These are phyloP conservation scores for Tachysurus fulvidraco DNA, from an alignment of 2,113 vertebrate species.

Conservation along the genomic window DNA sequence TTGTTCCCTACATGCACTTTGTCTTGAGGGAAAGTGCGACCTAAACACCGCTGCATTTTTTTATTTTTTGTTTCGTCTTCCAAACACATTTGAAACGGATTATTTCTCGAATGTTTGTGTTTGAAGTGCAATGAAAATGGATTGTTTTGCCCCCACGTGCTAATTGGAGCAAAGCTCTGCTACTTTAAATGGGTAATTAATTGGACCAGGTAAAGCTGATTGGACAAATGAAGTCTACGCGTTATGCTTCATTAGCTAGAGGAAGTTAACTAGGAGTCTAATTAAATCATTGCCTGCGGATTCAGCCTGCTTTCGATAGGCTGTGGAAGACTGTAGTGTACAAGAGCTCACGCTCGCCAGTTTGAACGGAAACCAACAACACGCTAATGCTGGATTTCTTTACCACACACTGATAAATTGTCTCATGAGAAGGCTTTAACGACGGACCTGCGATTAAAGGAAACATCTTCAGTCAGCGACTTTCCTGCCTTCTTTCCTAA, in stretches of 20 bases:
- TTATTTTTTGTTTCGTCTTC: no score
- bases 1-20: constrained; percentile 56
- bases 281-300: constrained; percentile 61
- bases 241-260: constrained; percentile 69
- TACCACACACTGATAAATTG: neutral
- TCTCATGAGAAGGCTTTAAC: neutral
- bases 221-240: constrained; percentile 69
- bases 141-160: constrained; percentile 66
- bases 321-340: neutral
- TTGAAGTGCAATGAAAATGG: constrained; percentile 64
- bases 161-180: constrained; percentile 69
- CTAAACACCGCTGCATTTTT: neutral
- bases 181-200: constrained; percentile 71
- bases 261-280: constrained; percentile 67
- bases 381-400: neutral
- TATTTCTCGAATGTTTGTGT: neutral
- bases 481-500: no score
- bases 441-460: no score
- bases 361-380: neutral
- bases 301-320: constrained; percentile 36
- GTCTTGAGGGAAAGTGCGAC: constrained; percentile 19
- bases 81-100: constrained; percentile 1
- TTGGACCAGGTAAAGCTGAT: constrained; percentile 70
- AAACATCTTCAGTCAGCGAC: no score
- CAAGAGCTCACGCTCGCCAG: neutral